phyloP scores from a whole-genome alignment of 1,140 invertebrate species.

The Drosophila kanapiae region DNA sequence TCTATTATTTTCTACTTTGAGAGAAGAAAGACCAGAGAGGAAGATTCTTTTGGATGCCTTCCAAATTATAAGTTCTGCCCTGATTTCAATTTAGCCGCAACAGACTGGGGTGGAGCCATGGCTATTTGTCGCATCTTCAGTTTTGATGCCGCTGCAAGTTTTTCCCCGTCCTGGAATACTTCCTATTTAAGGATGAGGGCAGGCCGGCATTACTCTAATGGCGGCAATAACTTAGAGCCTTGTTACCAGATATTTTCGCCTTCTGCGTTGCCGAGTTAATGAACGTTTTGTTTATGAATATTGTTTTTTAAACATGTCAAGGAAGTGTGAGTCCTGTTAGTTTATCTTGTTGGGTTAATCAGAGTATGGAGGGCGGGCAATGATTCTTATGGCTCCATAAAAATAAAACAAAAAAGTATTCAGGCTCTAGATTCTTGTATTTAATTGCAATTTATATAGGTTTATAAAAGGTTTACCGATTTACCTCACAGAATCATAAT shows the following conservation, averaged over 20 bases:
- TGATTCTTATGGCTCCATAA: background rate
- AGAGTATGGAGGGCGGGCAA: background rate
- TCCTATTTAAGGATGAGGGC: slow-evolving; percentile 22
- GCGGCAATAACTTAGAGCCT: slow-evolving; percentile 18
- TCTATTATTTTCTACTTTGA: slow-evolving; percentile 56
- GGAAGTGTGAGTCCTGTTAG: background rate
- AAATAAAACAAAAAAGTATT: background rate
- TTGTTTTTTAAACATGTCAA: slow-evolving; percentile 66
- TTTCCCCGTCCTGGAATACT: slow-evolving; percentile 7
- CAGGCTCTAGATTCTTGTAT: no score
- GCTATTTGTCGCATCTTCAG: slow-evolving; percentile 55
- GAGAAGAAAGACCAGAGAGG: slow-evolving; percentile 1
- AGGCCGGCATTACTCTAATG: slow-evolving; percentile 17
- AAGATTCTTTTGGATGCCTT: slow-evolving; percentile 60
- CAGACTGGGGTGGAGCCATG: slow-evolving; percentile 32
- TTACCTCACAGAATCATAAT: no score
- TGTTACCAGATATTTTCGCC: background rate
- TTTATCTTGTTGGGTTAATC: background rate
- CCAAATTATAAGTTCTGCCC: slow-evolving; percentile 76
- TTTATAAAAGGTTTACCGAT: no score
- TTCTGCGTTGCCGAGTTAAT: slow-evolving; percentile 42
- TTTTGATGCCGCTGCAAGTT: slow-evolving; percentile 38
- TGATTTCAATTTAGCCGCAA: slow-evolving; percentile 68
- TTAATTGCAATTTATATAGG: no score
- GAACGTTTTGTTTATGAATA: slow-evolving; percentile 72